Percentiles rank a stretch among this genome's conserved stretches.
Conservation (phyloP, 2,113 vertebrate genomes). For the Emydocephalus ijimae region DNA sequence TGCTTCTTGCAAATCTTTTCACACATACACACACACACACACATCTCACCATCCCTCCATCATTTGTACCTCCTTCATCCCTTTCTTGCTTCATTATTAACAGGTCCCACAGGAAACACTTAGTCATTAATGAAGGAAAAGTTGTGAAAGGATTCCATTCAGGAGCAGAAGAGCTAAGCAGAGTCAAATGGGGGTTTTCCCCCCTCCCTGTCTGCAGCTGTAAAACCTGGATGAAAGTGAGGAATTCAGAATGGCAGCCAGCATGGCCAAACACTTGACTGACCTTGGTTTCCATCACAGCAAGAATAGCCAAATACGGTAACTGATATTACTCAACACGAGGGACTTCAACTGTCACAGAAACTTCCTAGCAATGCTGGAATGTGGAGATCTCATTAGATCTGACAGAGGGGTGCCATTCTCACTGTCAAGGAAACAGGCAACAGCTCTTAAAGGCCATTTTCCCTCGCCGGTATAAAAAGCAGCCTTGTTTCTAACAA, state of each 20-base stretch:
- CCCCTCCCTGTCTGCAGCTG: not conserved
- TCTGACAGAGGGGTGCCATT: constrained; percentile 58
- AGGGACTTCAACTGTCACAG: constrained; percentile 46
- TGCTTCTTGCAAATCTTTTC: not conserved
- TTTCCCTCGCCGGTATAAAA: constrained; percentile 35
- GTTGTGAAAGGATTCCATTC: constrained; percentile 52
- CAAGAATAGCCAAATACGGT: constrained; percentile 53
- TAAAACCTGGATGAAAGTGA: constrained; percentile 42
- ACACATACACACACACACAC: not conserved
- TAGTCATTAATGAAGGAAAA: constrained; percentile 25
- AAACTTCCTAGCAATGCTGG: constrained; percentile 27
- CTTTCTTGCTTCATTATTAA: not conserved
- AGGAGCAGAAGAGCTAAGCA: constrained; percentile 40
- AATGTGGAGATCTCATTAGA: constrained; percentile 39
- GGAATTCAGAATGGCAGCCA: constrained; percentile 58
- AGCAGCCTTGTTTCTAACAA: not conserved
- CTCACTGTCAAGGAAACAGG: constrained; percentile 38
- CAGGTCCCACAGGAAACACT: not conserved
- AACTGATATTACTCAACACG: constrained; percentile 50
- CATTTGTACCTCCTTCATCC: not conserved
- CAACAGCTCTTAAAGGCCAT: not conserved
- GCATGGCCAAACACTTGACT: constrained; percentile 49
- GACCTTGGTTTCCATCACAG: constrained; percentile 56
- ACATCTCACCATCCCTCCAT: not conserved
- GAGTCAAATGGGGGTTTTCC: constrained; percentile 25